phyloP scores from a whole-genome alignment of 1,140 invertebrate genomes.

The Bombus pyrosoma region DNA sequence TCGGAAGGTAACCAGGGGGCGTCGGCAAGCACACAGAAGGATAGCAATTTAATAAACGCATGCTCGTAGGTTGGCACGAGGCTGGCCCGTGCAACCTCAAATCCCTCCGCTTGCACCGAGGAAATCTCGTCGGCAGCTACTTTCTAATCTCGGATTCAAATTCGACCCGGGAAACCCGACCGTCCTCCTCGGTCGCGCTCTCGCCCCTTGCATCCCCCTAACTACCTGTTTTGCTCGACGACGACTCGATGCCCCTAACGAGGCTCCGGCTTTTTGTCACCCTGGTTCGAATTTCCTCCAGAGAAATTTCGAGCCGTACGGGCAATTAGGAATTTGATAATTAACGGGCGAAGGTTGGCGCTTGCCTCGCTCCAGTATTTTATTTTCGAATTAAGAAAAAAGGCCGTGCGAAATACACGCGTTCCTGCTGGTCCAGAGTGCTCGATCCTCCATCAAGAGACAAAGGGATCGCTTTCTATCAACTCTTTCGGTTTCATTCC shows the following conservation, averaged over 20 bases:
- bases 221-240: conserved; percentile 38
- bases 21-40: conserved; percentile 36
- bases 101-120: conserved; percentile 31
- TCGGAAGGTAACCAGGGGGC: conserved; percentile 30
- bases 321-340: conserved; percentile 40
- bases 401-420: not conserved
- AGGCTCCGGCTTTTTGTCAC: conserved; percentile 27
- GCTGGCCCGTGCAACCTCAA: conserved; percentile 53
- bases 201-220: conserved; percentile 3
- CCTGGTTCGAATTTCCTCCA: conserved; percentile 15
- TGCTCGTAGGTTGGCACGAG: conserved; percentile 56
- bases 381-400: not conserved
- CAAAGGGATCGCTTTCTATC: not conserved
- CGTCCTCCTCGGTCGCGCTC: not conserved
- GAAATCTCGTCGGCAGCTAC: conserved; percentile 27
- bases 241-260: not conserved
- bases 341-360: not conserved
- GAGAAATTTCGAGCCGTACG: not conserved
- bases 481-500: not conserved
- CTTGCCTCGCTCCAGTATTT: not conserved
- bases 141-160: conserved; percentile 56
- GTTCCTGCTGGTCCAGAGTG: not conserved
- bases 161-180: conserved; percentile 34
- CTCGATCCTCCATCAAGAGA: not conserved
- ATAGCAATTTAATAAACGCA: conserved; percentile 76